Percentiles rank a stretch among this genome's conserved stretches.
Evolutionary conservation across 2,113 vertebrate species (phyloP).

Genomic region (Xiphophorus maculatus): DNA sequence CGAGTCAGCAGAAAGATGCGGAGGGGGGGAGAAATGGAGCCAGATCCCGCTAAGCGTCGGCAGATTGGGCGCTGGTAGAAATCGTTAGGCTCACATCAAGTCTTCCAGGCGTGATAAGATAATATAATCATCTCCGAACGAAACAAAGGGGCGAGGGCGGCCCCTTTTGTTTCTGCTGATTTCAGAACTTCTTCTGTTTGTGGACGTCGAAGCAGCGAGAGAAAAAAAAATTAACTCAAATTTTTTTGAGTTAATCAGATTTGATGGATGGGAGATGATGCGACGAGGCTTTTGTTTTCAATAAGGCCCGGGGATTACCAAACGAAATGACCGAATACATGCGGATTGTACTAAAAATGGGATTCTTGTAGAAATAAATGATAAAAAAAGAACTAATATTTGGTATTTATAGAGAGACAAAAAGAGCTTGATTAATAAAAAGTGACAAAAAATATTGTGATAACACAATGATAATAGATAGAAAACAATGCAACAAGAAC

Average conservation of each 20-base stretch:
- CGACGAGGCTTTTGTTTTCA: neutral
- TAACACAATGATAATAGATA: too few species aligned
- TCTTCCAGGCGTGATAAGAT: conserved; percentile 56
- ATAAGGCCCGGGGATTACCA: too few species aligned
- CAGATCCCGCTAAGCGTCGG: conserved; percentile 42
- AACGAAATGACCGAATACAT: too few species aligned
- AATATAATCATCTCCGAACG: conserved; percentile 57
- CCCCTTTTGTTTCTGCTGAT: conserved; percentile 58
- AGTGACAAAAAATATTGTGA: too few species aligned
- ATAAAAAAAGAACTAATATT: too few species aligned
- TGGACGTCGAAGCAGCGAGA: conserved; percentile 31
- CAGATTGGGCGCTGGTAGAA: conserved; percentile 63
- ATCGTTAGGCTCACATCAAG: conserved; percentile 60
- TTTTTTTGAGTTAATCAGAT: too few species aligned
- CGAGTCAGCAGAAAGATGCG: conserved; percentile 75
- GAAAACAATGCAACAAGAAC: too few species aligned
- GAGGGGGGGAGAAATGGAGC: conserved; percentile 62
- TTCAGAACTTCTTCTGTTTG: conserved; percentile 29
- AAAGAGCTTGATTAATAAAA: too few species aligned
- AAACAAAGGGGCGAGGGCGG: conserved; percentile 25
- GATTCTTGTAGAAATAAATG: too few species aligned
- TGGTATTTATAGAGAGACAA: too few species aligned
- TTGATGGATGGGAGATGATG: neutral
- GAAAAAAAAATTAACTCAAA: conserved; percentile 19
- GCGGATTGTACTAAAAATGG: too few species aligned